Evolutionary conservation across 2,113 vertebrate species (phyloP).

Genomic region (Rhea pennata): DNA sequence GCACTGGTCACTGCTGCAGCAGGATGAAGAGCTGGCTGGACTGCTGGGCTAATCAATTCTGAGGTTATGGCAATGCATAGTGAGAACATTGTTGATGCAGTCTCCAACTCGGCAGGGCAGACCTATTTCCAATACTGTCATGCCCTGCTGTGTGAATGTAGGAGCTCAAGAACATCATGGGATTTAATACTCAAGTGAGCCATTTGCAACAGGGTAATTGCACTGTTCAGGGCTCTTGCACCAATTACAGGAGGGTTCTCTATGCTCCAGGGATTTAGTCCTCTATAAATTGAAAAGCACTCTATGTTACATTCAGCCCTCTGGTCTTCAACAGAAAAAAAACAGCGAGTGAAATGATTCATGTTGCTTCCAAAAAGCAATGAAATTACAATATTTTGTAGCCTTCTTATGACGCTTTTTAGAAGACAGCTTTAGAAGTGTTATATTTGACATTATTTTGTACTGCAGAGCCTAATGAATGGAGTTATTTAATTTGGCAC

Average conservation of each 20-base stretch:
- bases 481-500: neutral
- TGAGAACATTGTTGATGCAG: neutral
- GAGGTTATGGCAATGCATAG: neutral
- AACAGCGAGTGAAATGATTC: neutral
- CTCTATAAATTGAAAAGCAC: neutral
- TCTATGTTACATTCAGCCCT: neutral
- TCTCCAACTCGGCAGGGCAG: neutral
- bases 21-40: neutral
- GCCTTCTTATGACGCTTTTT: neutral
- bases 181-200: neutral
- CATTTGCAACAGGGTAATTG: neutral
- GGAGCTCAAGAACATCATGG: neutral
- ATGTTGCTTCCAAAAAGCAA: neutral
- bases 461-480: neutral
- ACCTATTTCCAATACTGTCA: neutral
- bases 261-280: neutral
- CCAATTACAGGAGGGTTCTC: neutral
- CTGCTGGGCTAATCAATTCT: neutral
- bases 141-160: accelerated
- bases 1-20: neutral
- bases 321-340: neutral
- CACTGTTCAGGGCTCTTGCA: neutral
- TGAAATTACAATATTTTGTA: neutral
- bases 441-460: neutral
- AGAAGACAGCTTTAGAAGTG: neutral